Evolutionary conservation across 2,113 vertebrate species (phyloP).

Genomic region (Eurystomus gularis): DNA sequence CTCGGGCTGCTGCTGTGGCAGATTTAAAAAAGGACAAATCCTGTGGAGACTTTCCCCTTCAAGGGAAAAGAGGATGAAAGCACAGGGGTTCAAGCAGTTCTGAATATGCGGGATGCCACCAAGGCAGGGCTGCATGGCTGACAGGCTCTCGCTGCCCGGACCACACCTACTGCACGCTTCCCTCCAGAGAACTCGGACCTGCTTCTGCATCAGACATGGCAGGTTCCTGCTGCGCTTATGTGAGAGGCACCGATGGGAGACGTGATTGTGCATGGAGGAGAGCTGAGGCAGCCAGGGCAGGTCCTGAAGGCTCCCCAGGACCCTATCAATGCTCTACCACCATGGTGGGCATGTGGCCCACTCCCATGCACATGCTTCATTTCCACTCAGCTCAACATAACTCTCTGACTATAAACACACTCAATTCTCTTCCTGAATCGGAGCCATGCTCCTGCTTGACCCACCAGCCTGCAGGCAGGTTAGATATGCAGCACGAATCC

Average conservation of each 20-base stretch:
- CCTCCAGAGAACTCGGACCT: not conserved
- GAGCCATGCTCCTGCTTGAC: accelerated
- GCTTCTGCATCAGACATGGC: not conserved
- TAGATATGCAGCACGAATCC: not conserved
- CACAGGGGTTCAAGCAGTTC: not conserved
- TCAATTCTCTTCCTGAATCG: not conserved
- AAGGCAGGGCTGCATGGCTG: not conserved
- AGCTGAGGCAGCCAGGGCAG: not conserved
- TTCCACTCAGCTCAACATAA: not conserved
- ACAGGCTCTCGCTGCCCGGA: not conserved
- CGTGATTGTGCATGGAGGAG: not conserved
- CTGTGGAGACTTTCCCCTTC: not conserved
- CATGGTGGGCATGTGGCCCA: accelerated
- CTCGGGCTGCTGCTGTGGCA: not conserved
- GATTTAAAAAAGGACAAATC: conserved; percentile 4
- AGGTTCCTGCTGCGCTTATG: too few relatives aligned
- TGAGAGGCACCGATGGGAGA: too few relatives aligned
- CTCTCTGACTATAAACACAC: not conserved
- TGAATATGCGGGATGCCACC: accelerated
- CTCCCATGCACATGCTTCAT: not conserved
- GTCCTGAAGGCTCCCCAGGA: not conserved
- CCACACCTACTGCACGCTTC: accelerated
- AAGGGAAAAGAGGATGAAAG: not conserved
- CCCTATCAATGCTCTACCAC: not conserved
- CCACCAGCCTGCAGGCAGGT: not conserved